A percentile compares a stretch with the other conserved stretches of the same genome.
Conservation (phyloP, 2,113 vertebrate species). For the Himantopus leucocephalus region DNA sequence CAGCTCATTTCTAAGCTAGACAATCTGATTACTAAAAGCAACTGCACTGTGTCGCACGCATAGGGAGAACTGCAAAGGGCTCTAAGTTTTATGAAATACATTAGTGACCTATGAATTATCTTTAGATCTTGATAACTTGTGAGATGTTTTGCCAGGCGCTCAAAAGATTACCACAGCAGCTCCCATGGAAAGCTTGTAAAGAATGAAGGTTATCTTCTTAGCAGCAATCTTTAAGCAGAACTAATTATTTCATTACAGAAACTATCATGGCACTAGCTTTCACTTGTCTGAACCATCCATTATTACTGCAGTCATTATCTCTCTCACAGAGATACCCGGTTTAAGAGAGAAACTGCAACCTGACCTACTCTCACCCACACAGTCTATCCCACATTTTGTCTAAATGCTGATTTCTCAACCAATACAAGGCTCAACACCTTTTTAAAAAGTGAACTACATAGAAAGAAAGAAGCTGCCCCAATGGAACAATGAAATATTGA, state of each 20-base stretch:
- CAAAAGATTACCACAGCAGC: background rate
- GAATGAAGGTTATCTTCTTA: constrained; percentile 28
- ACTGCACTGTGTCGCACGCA: background rate
- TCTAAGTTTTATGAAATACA: background rate
- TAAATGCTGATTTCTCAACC: background rate
- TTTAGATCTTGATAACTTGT: background rate
- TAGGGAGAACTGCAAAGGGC: background rate
- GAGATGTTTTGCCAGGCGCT: background rate
- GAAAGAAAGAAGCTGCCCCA: background rate
- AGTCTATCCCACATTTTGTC: background rate
- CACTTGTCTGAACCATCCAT: constrained; percentile 19
- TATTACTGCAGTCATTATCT: background rate
- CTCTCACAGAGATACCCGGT: background rate
- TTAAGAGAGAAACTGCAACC: background rate
- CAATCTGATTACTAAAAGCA: background rate
- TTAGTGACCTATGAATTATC: background rate
- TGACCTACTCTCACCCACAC: background rate
- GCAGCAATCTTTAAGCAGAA: constrained; percentile 45
- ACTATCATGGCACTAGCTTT: constrained; percentile 20
- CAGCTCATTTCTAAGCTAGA: background rate
- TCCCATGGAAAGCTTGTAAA: background rate
- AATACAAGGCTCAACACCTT: background rate
- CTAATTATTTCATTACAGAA: constrained; percentile 62
- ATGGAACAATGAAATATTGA: background rate
- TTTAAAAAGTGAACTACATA: background rate